These are phyloP conservation scores for Zelostemma sp. DNA, from an alignment of 1,140 invertebrate genomes.

Conservation along the genomic window DNA sequence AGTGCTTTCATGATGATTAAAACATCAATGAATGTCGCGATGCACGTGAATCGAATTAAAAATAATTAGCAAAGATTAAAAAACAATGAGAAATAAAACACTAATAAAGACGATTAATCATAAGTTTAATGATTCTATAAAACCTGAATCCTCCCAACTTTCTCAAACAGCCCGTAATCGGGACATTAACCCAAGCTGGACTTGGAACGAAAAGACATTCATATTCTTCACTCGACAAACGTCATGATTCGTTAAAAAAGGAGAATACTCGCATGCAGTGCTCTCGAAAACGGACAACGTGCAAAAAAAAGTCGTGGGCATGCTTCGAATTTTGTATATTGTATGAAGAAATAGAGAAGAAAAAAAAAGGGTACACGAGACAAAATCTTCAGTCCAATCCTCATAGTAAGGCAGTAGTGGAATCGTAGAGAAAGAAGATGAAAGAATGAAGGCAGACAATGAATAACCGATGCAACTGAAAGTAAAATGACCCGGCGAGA, in stretches of 20 bases:
- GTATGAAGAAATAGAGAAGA: slow-evolving; percentile 15
- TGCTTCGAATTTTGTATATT: slow-evolving; percentile 49
- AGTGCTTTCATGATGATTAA: too few relatives aligned
- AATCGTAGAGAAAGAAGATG: slow-evolving; percentile 51
- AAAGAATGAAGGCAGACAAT: slow-evolving; percentile 32
- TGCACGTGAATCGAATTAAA: too few relatives aligned
- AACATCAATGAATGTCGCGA: too few relatives aligned
- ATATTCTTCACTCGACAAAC: slow-evolving; percentile 8
- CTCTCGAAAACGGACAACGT: slow-evolving; percentile 30
- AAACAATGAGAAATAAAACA: too few relatives aligned
- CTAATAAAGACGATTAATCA: too few relatives aligned
- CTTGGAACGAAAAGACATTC: slow-evolving; percentile 24
- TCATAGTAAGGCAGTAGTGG: slow-evolving; percentile 68
- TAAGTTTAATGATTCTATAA: too few relatives aligned
- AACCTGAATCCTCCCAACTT: too few relatives aligned
- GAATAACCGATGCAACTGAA: slow-evolving; percentile 28
- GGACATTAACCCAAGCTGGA: too few relatives aligned
- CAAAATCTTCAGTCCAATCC: slow-evolving; percentile 69
- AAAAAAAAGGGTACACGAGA: slow-evolving; percentile 46
- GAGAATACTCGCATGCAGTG: slow-evolving; percentile 42
- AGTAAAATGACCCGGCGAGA: slow-evolving; percentile 10
- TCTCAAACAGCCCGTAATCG: too few relatives aligned
- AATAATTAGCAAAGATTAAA: too few relatives aligned
- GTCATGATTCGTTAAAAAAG: slow-evolving; percentile 14
- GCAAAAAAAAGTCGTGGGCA: slow-evolving; percentile 45